Evolutionary conservation across 1,140 invertebrate species (phyloP), one percentile per base, ranked within the genome.

Genomic region (Heliconius congener): DNA sequence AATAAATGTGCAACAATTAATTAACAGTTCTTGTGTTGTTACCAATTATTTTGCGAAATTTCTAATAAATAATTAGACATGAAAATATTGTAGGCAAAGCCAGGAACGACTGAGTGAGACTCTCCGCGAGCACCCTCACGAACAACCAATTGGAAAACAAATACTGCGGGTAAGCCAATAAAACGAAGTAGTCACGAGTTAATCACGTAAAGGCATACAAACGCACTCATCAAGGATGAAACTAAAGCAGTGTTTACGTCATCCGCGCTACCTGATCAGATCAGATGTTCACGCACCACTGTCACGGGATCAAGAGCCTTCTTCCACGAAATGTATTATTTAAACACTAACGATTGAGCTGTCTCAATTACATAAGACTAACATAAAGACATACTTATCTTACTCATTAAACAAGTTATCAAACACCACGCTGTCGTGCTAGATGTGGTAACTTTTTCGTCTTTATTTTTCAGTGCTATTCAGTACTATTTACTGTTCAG

Each of bases 91-190:
- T 18, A 55, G 52, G 16, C 16, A 19, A 37, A 34, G 34, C 34
- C 6, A 34, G 34, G 34, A 34, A 6, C 6, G 34, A 37, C 34
- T 37, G 34, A 37, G 34, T 6, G 0, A 6, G 34, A 37, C 34
- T 6, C 34, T 37, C 34, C 6, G 5, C 6, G 34, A 6, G 5
- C 6, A 37, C 8, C 34, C 8, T 37, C 34, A 55, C 19, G 52
- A 18, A 16, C 52, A 16, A 55, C 52, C 0, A 55, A 55, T 4
- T 55, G 16, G 52, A 55, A 55, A 73, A 57, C 70, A 77, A 71
- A 77, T 77, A 77, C 70, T 72, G 76, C n/a, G 76, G 76, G 70
- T 77, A 77, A 77, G 76, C 76, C 76, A 77, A 77, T 77, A 77
- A 77, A 72, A 77, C 52, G 3, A 55, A 55, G 52, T 77, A 55